A percentile compares a stretch with the other conserved stretches of the same genome.
Evolutionary conservation across 2,113 vertebrate species (phyloP).

Genomic region (Pelvicachromis taeniatus): DNA sequence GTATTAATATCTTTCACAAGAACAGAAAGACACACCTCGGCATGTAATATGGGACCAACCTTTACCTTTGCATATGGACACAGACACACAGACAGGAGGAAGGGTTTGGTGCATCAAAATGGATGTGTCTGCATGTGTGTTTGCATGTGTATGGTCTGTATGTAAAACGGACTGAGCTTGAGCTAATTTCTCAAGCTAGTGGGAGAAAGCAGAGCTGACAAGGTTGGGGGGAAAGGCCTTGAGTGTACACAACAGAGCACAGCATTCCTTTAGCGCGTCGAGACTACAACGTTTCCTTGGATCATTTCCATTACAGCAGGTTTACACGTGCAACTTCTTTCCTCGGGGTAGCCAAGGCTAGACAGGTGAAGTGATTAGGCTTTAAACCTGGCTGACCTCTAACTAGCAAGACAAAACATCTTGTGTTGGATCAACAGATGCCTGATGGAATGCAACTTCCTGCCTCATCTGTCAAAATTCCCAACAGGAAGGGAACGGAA

Average conservation of each 20-base stretch:
- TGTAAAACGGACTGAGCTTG: not conserved
- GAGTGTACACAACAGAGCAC: not conserved
- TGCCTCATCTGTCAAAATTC: conserved; percentile 1
- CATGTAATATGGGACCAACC: not conserved
- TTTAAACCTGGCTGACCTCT: conserved; percentile 9
- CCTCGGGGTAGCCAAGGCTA: not conserved
- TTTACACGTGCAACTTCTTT: not conserved
- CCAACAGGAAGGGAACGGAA: not conserved
- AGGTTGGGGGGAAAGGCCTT: not conserved
- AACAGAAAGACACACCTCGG: not conserved
- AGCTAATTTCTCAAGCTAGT: not conserved
- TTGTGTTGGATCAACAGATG: not conserved
- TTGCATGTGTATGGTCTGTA: not conserved
- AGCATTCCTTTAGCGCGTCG: not conserved
- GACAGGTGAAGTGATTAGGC: conserved; percentile 14
- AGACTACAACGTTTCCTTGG: not conserved
- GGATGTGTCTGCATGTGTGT: not conserved
- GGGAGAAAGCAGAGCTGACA: not conserved
- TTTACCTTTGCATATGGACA: not conserved
- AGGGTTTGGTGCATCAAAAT: not conserved
- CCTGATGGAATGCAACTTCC: not conserved
- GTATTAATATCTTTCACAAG: not conserved
- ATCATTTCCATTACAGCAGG: not conserved
- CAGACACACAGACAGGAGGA: not conserved
- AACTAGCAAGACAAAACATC: not conserved